phyloP scores from a whole-genome alignment of 30 jellyfish, hydroid and myxozoan genomes.

The Hydractinia symbiolongicarpus region DNA sequence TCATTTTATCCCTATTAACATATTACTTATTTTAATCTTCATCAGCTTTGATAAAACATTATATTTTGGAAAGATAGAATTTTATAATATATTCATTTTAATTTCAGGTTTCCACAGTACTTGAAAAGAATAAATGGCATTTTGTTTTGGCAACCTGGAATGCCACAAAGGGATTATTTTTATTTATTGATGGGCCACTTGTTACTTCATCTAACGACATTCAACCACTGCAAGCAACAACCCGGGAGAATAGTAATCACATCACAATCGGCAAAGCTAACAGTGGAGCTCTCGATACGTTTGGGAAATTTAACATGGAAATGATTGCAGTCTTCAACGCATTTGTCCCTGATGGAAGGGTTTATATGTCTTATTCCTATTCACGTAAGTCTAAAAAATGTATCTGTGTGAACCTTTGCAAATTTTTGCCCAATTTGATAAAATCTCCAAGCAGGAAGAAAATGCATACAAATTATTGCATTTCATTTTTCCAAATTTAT shows the following conservation, averaged over 20 bases:
- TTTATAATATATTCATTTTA: not conserved
- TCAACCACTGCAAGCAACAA: not conserved
- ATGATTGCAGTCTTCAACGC: conserved; percentile 74
- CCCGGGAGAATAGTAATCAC: conserved; percentile 35
- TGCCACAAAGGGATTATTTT: conserved; percentile 36
- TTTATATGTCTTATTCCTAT: conserved; percentile 53
- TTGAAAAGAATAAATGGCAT: conserved; percentile 54
- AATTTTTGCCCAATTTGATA: not conserved
- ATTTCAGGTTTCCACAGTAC: conserved; percentile 45
- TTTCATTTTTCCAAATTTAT: no score
- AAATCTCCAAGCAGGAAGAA: no score
- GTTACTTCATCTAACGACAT: conserved; percentile 11
- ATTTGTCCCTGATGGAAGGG: conserved; percentile 69
- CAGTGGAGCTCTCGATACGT: conserved; percentile 36
- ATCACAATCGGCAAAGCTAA: conserved; percentile 64
- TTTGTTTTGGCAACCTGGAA: conserved; percentile 80
- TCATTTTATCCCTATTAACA: no score
- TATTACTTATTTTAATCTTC: no score
- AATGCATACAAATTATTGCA: no score
- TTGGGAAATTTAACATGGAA: conserved; percentile 54
- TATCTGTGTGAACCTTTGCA: not conserved
- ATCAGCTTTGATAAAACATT: no score
- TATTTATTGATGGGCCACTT: conserved; percentile 77
- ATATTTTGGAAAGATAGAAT: no score
- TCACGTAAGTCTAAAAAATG: conserved; percentile 42